Conservation (phyloP, 2,113 vertebrate genomes). For the Petroica traversi region DNA sequence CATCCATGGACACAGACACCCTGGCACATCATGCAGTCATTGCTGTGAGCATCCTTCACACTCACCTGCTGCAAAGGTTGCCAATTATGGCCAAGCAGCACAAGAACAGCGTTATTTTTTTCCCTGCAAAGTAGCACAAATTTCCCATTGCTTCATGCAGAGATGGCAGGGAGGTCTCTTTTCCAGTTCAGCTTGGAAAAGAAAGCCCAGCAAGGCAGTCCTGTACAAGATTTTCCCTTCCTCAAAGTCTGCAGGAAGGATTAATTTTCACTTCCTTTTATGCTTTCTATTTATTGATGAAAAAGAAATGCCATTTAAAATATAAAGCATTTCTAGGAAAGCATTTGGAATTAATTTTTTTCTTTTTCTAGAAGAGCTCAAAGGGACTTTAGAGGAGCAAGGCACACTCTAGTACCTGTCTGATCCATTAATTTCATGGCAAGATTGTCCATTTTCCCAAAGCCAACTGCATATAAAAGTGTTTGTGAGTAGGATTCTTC, state of each 20-base stretch:
- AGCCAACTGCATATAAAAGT: neutral
- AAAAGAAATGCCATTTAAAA: neutral
- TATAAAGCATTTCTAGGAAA: neutral
- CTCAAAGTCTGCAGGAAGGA: neutral
- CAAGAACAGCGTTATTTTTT: neutral
- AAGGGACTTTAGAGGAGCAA: neutral
- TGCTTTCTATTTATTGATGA: neutral
- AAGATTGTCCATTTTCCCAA: neutral
- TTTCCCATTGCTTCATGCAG: neutral
- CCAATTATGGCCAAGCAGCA: neutral
- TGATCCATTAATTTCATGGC: too few relatives aligned
- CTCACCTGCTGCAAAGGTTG: neutral
- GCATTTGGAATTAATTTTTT: neutral
- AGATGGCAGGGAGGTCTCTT: neutral
- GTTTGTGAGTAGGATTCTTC: neutral
- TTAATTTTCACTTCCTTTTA: neutral
- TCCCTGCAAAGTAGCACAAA: neutral
- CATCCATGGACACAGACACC: neutral
- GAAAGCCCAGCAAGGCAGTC: neutral
- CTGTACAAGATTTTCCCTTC: neutral
- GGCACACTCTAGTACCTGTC: rapidly evolving
- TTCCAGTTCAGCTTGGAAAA: neutral
- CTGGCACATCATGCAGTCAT: rapidly evolving
- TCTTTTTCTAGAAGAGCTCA: neutral
- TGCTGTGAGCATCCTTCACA: neutral